Conservation (phyloP, 1,140 invertebrate genomes). For the Zaprionus tsacasi region DNA sequence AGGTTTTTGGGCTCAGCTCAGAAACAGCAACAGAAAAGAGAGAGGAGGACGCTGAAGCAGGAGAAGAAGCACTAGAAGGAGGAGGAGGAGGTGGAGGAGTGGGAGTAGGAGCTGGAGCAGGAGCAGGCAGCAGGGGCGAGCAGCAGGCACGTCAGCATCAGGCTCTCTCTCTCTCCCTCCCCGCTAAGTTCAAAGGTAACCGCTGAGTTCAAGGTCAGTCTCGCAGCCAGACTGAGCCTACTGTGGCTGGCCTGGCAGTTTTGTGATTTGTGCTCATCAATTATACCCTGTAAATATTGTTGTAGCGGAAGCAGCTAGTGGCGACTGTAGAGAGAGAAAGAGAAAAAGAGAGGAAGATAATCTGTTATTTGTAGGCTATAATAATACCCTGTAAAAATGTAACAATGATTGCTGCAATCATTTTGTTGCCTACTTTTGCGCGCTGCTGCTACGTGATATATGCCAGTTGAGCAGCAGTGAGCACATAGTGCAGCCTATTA, state of each 20-base stretch:
- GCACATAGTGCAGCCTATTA: background rate
- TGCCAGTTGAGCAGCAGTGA: too few species aligned
- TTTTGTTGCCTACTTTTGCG: too few species aligned
- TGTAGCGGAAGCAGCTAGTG: background rate
- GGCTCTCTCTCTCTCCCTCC: background rate
- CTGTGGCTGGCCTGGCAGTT: slow-evolving; percentile 7
- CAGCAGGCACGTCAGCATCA: background rate
- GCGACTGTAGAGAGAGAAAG: background rate
- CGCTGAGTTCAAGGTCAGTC: slow-evolving; percentile 57
- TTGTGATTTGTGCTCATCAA: slow-evolving; percentile 22
- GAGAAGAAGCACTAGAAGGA: background rate
- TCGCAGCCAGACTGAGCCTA: slow-evolving; percentile 22
- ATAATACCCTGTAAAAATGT: background rate
- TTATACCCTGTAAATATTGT: slow-evolving; percentile 10
- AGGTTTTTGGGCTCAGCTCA: slow-evolving; percentile 21
- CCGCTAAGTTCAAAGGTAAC: slow-evolving; percentile 62
- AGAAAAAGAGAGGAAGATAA: background rate
- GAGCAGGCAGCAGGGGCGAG: background rate
- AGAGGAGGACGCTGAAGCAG: background rate
- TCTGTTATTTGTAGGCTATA: background rate
- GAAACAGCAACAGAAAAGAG: background rate
- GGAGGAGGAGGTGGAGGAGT: background rate
- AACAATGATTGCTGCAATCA: too few species aligned
- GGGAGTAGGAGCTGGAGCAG: background rate
- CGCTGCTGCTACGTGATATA: too few species aligned